Percentiles rank a stretch among this genome's conserved stretches.
These are phyloP conservation scores for Sakesphorus luctuosus DNA, from an alignment of 2,113 vertebrate species.

Conservation along the genomic window DNA sequence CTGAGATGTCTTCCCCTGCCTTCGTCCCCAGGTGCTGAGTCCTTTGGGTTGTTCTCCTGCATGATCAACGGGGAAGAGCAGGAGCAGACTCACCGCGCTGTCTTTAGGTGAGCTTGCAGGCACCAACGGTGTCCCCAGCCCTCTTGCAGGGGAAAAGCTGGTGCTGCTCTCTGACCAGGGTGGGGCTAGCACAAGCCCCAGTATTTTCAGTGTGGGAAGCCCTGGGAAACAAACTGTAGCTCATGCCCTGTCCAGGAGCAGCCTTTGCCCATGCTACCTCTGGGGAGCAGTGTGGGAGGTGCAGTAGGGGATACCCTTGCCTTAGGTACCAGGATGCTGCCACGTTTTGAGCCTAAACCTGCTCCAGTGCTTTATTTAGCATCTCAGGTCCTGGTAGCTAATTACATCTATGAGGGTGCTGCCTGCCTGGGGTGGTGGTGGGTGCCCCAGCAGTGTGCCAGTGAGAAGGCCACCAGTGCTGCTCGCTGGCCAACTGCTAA, in stretches of 20 bases:
- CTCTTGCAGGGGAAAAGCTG: neutral
- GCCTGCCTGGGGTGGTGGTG: neutral
- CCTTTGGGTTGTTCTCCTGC: conserved; percentile 95
- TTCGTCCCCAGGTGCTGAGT: conserved; percentile 85
- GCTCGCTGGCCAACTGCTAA: neutral
- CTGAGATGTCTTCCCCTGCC: neutral
- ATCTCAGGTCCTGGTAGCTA: neutral
- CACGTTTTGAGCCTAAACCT: neutral
- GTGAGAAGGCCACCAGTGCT: neutral
- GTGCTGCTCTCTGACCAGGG: neutral
- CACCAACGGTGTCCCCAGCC: neutral
- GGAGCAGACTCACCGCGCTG: conserved; percentile 93
- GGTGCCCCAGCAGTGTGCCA: neutral
- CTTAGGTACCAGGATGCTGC: neutral
- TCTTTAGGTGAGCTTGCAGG: conserved; percentile 87
- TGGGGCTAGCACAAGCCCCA: neutral
- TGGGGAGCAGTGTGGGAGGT: neutral
- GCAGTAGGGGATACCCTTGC: neutral
- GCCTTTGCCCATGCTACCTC: neutral
- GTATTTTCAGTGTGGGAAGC: neutral
- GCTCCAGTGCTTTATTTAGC: neutral
- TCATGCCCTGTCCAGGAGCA: neutral
- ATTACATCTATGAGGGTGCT: neutral
- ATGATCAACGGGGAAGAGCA: conserved; percentile 92
- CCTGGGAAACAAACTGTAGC: neutral